Conservation (phyloP, 2,888 invertebrate genomes). For the Drosophila affinis region DNA sequence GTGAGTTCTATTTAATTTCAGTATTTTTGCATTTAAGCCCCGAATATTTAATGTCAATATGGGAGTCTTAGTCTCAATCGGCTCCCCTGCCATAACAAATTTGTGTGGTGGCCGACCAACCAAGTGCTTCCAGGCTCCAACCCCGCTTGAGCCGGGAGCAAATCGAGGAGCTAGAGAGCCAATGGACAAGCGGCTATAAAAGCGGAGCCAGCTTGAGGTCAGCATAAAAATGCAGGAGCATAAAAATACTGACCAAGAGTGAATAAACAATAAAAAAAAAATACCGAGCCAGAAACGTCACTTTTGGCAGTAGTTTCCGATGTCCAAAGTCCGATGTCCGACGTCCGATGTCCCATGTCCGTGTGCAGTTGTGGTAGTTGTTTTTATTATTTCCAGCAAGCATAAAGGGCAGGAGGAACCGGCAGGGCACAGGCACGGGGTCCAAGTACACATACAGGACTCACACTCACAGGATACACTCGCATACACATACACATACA, state of each 20-base stretch:
- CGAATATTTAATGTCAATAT: too few relatives aligned
- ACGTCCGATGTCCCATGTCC: conserved; percentile 23
- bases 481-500: conserved; percentile 2
- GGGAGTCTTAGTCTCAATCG: neutral
- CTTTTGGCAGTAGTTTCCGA: conserved; percentile 71
- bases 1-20: too few relatives aligned
- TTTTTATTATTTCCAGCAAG: conserved; percentile 40
- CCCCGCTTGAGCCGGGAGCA: neutral
- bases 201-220: conserved; percentile 52
- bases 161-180: conserved; percentile 20
- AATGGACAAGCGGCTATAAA: conserved; percentile 54
- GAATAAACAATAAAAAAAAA: conserved; percentile 44
- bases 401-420: conserved; percentile 2
- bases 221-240: conserved; percentile 54
- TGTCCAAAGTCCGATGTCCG: neutral
- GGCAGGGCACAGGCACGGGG: conserved; percentile 6
- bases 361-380: conserved; percentile 48
- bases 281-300: conserved; percentile 51
- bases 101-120: neutral
- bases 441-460: conserved; percentile 27
- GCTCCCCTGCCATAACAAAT: neutral
- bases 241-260: conserved; percentile 61
- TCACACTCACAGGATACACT: neutral
- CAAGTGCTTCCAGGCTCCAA: neutral
- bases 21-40: too few relatives aligned